Evolutionary conservation across 1,140 invertebrate genomes (phyloP).

Genomic region (Daktulosphaira vitifoliae): DNA sequence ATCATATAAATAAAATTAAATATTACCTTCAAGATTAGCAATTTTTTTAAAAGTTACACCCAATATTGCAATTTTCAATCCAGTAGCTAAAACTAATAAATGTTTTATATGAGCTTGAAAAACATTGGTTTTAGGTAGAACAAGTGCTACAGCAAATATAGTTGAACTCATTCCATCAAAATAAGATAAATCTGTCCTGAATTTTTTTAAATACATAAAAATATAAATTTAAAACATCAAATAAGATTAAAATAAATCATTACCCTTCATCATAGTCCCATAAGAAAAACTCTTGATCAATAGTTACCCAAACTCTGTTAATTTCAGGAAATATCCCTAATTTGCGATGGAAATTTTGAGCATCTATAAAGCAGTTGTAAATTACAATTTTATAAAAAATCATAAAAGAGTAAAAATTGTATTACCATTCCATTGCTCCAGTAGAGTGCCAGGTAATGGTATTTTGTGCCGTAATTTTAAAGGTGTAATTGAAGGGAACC

Average conservation of each 20-base stretch:
- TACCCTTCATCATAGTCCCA: constrained; percentile 88
- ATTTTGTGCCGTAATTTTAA: constrained; percentile 72
- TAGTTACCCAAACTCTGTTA: constrained; percentile 88
- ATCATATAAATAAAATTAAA: too few relatives aligned
- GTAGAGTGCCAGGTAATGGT: constrained; percentile 79
- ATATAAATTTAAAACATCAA: constrained; percentile 8
- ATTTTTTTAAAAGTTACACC: constrained; percentile 59
- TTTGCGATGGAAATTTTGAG: constrained; percentile 80
- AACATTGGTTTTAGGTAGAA: constrained; percentile 74
- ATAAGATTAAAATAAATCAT: background rate
- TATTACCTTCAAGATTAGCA: constrained; percentile 45
- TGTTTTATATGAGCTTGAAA: constrained; percentile 89
- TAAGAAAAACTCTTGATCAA: constrained; percentile 96
- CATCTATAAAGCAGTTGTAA: constrained; percentile 51
- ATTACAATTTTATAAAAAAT: constrained; percentile 29
- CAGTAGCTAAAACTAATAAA: constrained; percentile 80
- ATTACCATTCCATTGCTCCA: constrained; percentile 86
- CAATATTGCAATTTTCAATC: constrained; percentile 84
- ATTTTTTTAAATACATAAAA: constrained; percentile 35
- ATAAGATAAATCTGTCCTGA: constrained; percentile 77
- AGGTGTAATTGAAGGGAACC: constrained; percentile 63
- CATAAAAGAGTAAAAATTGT: constrained; percentile 14
- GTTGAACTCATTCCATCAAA: constrained; percentile 86
- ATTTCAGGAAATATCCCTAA: constrained; percentile 97
- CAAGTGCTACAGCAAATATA: constrained; percentile 76